Percentiles rank a stretch among this genome's conserved stretches.
Evolutionary conservation across 2,888 invertebrate species (phyloP).

Genomic region (Monopis laevigella): DNA sequence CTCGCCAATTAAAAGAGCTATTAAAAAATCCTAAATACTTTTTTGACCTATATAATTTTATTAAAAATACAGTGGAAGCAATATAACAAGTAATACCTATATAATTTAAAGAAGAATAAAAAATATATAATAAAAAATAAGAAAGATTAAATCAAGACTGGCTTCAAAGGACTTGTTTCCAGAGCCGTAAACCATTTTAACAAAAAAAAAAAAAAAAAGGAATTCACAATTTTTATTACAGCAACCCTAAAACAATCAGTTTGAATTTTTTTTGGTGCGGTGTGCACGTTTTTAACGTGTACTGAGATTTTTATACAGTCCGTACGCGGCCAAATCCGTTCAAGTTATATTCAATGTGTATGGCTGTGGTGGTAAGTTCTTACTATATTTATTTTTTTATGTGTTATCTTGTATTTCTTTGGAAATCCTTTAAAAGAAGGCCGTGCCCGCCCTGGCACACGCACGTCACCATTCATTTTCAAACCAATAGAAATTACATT

Average conservation of each 20-base stretch:
- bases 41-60: too few relatives aligned
- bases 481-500: neutral
- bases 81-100: too few relatives aligned
- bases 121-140: too few relatives aligned
- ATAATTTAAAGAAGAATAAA: too few relatives aligned
- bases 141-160: too few relatives aligned
- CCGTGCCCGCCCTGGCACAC: slow-evolving; percentile 34
- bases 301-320: slow-evolving; percentile 52
- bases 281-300: slow-evolving; percentile 61
- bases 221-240: slow-evolving; percentile 15
- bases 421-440: slow-evolving; percentile 27
- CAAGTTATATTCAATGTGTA: slow-evolving; percentile 79
- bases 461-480: slow-evolving; percentile 11
- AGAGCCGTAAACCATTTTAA: too few relatives aligned
- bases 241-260: slow-evolving; percentile 37
- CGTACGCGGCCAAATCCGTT: slow-evolving; percentile 70
- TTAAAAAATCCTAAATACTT: too few relatives aligned
- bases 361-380: slow-evolving; percentile 87
- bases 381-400: slow-evolving; percentile 19
- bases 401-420: neutral
- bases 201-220: too few relatives aligned
- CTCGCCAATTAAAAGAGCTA: too few relatives aligned
- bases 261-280: slow-evolving; percentile 46
- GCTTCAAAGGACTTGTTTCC: too few relatives aligned
- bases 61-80: too few relatives aligned